Base-by-base conservation (phyloP, 1,140 invertebrate genomes). In the Aphidius gifuensis region DNA sequence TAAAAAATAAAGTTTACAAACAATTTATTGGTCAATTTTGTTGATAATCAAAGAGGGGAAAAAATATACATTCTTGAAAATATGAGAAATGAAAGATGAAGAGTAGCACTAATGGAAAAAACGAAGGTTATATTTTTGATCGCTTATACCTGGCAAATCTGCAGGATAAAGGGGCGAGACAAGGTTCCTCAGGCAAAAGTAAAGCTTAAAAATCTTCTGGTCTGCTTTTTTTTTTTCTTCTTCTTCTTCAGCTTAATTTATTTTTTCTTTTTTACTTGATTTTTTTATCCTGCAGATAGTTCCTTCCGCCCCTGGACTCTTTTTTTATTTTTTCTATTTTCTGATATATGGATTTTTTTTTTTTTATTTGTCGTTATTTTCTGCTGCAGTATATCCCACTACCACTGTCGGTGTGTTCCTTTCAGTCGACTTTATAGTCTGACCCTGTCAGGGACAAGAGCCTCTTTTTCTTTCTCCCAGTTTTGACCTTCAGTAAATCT, bases 151-250 rank as follows among this genome's bases (percentile, higher is more conserved):
- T 32, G 23, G 23, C 23, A 32, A 32, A 67, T 67, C 66, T 71
- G 72, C 63, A 71, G 65, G 70, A 67, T 74, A 68, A 74, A 74
- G 71, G 74, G 69, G 58, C 73, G 64, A 73, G 64, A 59, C 23
- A 47, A 43, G 51, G 48, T 43, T 60, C 50, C 21, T 50, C 39
- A 39, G 50, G 42, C 49, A 46, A 62, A 46, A 50, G 23, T 32
- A 3, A 32, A 32, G 23, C 23, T 44, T 44, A 16, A 16, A 16
- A 16, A 16, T 16, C 16, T 16, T 16, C 16, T 44, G 9, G 9
- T 44, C 9, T 44, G 9, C 4, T 8, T 44, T 44, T 44, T 44
- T 44, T 44, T 44, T 11, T 44, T 8, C 1, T 44, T 44, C 1
- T 44, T 44, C 1, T 44, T 44, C 7, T 8, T 44, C 9, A 7